Conservation (phyloP, 2,888 invertebrate genomes). For the Platypus cylindrus region DNA sequence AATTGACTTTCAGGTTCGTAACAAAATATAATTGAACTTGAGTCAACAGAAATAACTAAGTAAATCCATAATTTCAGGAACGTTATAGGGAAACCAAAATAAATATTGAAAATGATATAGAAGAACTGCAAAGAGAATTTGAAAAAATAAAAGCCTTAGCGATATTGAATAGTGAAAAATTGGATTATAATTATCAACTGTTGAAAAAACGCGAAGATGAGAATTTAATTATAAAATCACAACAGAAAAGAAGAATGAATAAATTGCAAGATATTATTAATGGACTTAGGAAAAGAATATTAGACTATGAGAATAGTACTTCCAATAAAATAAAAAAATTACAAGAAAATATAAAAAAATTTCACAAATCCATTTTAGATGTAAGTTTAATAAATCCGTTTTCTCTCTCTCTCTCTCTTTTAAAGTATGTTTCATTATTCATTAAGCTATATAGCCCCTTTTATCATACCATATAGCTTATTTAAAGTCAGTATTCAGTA, state of each 20-base stretch:
- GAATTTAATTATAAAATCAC: slow-evolving; percentile 63
- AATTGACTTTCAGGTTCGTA: slow-evolving; percentile 51
- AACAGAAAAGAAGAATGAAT: slow-evolving; percentile 64
- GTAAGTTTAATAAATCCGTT: too few species aligned
- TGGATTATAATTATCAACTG: slow-evolving; percentile 82
- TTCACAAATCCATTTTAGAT: slow-evolving; percentile 54
- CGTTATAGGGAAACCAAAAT: slow-evolving; percentile 49
- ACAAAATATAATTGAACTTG: background rate
- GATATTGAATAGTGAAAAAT: slow-evolving; percentile 75
- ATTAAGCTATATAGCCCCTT: background rate
- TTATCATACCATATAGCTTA: too few species aligned
- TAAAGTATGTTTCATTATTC: too few species aligned
- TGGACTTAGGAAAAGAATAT: slow-evolving; percentile 49
- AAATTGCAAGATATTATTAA: slow-evolving; percentile 64
- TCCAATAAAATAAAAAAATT: slow-evolving; percentile 53
- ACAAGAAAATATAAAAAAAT: slow-evolving; percentile 50
- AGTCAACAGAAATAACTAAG: background rate
- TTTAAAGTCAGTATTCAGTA: too few species aligned
- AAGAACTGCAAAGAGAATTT: slow-evolving; percentile 66
- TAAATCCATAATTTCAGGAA: slow-evolving; percentile 10
- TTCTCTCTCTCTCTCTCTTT: too few species aligned
- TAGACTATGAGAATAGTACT: slow-evolving; percentile 51
- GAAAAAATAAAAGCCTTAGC: slow-evolving; percentile 67
- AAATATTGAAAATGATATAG: slow-evolving; percentile 53
- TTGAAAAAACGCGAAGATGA: slow-evolving; percentile 81